These are phyloP conservation scores for Trilocha varians DNA, from an alignment of 2,888 invertebrate genomes.

Conservation along the genomic window DNA sequence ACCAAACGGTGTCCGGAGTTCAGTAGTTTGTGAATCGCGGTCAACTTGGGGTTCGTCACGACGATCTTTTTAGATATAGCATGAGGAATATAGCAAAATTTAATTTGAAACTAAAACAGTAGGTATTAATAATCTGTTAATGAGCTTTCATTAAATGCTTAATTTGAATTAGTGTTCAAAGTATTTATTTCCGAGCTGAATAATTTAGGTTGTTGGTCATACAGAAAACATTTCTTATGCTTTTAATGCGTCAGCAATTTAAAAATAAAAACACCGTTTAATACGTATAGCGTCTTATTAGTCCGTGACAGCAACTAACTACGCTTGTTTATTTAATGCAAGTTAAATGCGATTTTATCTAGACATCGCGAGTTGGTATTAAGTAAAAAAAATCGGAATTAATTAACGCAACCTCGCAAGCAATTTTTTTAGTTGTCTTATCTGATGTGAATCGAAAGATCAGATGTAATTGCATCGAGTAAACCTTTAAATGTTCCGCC, in stretches of 20 bases:
- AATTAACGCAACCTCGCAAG: conserved; percentile 54
- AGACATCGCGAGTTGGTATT: conserved; percentile 24
- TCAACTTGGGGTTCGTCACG: too few relatives aligned
- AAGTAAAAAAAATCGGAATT: conserved; percentile 45
- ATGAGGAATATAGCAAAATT: too few relatives aligned
- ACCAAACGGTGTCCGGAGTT: conserved; percentile 47
- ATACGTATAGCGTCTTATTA: conserved; percentile 27
- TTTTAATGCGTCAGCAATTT: neutral
- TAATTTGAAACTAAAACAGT: too few relatives aligned
- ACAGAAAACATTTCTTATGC: too few relatives aligned
- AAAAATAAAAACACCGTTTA: neutral
- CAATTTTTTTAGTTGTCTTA: conserved; percentile 51
- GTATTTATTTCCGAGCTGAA: too few relatives aligned
- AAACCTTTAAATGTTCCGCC: conserved; percentile 49
- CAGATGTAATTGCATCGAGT: conserved; percentile 55
- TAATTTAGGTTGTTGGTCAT: too few relatives aligned
- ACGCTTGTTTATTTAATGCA: conserved; percentile 29
- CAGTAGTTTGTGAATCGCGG: conserved; percentile 1
- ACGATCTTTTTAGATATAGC: too few relatives aligned
- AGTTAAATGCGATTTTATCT: conserved; percentile 37
- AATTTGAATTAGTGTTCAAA: too few relatives aligned
- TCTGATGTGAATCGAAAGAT: conserved; percentile 56
- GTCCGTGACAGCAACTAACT: conserved; percentile 28
- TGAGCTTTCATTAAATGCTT: too few relatives aligned
- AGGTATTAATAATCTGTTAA: too few relatives aligned